Conservation (phyloP, 2,113 vertebrate species). For the Platichthys stellatus region DNA sequence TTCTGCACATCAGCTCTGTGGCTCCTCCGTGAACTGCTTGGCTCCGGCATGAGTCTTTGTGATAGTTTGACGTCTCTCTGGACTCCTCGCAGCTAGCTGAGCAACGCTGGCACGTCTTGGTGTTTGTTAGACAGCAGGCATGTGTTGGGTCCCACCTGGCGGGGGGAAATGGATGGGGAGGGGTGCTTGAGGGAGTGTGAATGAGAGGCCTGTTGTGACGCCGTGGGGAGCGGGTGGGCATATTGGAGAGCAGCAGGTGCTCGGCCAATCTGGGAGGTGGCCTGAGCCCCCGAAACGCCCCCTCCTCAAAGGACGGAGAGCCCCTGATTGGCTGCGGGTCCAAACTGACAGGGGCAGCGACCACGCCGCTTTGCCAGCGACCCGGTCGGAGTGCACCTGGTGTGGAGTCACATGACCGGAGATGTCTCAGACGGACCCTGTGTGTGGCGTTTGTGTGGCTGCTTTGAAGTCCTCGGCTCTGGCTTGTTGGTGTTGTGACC, state of each 20-base stretch:
- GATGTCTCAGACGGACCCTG: slow-evolving; percentile 69
- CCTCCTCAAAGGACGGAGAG: slow-evolving; percentile 21
- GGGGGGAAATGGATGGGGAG: slow-evolving; percentile 43
- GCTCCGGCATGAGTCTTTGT: slow-evolving; percentile 35
- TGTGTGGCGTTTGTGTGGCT: slow-evolving; percentile 60
- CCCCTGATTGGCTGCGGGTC: slow-evolving; percentile 72
- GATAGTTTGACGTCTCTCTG: slow-evolving; percentile 61
- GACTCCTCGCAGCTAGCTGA: slow-evolving; percentile 51
- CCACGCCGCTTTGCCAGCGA: slow-evolving; percentile 59
- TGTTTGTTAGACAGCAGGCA: slow-evolving; percentile 76
- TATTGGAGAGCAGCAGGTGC: slow-evolving; percentile 83
- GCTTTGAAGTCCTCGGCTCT: slow-evolving; percentile 72
- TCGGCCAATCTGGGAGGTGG: slow-evolving; percentile 68
- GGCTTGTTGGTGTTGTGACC: slow-evolving; percentile 58
- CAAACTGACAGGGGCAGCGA: slow-evolving; percentile 65
- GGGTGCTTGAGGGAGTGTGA: slow-evolving; percentile 59
- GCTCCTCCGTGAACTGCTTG: slow-evolving; percentile 48
- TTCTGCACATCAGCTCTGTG: slow-evolving; percentile 36
- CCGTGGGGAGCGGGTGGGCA: slow-evolving; percentile 77
- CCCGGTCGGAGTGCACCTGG: slow-evolving; percentile 75
- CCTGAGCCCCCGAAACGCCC: slow-evolving; percentile 31
- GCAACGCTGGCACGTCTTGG: slow-evolving; percentile 62
- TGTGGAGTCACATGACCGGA: slow-evolving; percentile 75
- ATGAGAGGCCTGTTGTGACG: slow-evolving; percentile 77
- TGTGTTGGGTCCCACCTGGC: slow-evolving; percentile 79